These are phyloP conservation scores for Bradypodion ventrale DNA, from an alignment of 2,797 vertebrate species.

Conservation along the genomic window DNA sequence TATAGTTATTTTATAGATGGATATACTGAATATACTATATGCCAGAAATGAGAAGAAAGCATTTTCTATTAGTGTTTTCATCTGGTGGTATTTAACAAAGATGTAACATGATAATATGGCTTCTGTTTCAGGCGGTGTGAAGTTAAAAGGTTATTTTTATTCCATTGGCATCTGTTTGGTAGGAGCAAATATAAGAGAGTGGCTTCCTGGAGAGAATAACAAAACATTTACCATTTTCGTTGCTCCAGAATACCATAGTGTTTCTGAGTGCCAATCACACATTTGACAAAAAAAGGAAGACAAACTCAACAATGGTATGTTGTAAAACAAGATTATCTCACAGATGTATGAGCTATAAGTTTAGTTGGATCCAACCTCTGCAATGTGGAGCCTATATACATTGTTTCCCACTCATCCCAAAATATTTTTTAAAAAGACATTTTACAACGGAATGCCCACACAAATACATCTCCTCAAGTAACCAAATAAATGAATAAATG, in stretches of 20 bases:
- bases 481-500: no score
- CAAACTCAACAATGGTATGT: neutral
- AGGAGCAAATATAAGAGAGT: slow-evolving; percentile 33
- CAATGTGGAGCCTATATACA: no score
- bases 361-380: no score
- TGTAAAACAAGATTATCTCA: neutral
- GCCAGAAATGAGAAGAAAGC: slow-evolving; percentile 29
- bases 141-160: slow-evolving; percentile 40
- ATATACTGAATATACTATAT: slow-evolving; percentile 13
- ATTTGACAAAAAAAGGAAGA: slow-evolving; percentile 9
- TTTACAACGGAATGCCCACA: no score
- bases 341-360: no score
- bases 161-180: slow-evolving; percentile 51
- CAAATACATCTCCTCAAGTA: no score
- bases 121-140: neutral
- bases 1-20: no score
- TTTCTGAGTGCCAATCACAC: neutral
- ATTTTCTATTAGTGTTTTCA: slow-evolving; percentile 44
- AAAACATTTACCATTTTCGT: slow-evolving; percentile 2
- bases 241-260: rapidly evolving
- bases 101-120: slow-evolving; percentile 11
- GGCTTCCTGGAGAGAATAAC: slow-evolving; percentile 42
- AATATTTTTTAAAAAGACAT: no score
- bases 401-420: neutral
- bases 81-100: neutral